A percentile compares a stretch with the other conserved stretches of the same genome.
These are phyloP conservation scores for Melanotaenia parkinsoni DNA, from an alignment of 2,797 vertebrate species.

Conservation along the genomic window DNA sequence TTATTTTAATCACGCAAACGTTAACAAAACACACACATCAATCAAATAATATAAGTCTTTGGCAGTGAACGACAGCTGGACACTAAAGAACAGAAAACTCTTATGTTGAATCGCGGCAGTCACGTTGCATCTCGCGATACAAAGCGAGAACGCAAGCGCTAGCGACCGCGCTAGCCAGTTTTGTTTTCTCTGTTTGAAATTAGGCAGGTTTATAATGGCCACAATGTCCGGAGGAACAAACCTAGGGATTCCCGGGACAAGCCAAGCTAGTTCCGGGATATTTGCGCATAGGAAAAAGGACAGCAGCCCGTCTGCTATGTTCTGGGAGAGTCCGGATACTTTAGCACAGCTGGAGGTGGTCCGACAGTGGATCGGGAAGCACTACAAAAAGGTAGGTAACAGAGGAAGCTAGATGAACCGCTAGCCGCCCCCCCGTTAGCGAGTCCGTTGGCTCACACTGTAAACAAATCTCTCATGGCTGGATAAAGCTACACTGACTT, in stretches of 20 bases:
- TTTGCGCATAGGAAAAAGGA: slow-evolving; percentile 86
- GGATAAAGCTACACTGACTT: slow-evolving; percentile 1
- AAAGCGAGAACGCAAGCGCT: slow-evolving; percentile 48
- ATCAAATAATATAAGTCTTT: not conserved
- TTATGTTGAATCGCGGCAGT: slow-evolving; percentile 9
- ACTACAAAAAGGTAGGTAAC: slow-evolving; percentile 93
- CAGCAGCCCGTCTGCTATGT: slow-evolving; percentile 87
- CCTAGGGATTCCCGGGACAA: slow-evolving; percentile 62
- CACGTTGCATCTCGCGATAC: slow-evolving; percentile 58
- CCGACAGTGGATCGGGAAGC: slow-evolving; percentile 92
- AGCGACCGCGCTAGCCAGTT: slow-evolving; percentile 70
- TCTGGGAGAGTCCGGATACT: slow-evolving; percentile 93
- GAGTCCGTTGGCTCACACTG: slow-evolving; percentile 32
- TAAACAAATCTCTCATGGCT: slow-evolving; percentile 64
- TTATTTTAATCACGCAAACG: rapidly evolving
- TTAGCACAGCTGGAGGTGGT: slow-evolving; percentile 90
- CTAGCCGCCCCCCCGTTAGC: slow-evolving; percentile 60
- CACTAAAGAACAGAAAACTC: not conserved
- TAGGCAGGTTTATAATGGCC: slow-evolving; percentile 63
- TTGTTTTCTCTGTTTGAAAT: slow-evolving; percentile 59
- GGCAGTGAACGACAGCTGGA: not conserved
- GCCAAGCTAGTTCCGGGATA: slow-evolving; percentile 54
- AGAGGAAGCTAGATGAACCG: slow-evolving; percentile 38
- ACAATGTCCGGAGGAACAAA: slow-evolving; percentile 77
- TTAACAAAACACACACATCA: rapidly evolving